A percentile compares a stretch with the other conserved stretches of the same genome.
Conservation (phyloP, 2,797 vertebrate genomes). For the Lagocephalus sceleratus region DNA sequence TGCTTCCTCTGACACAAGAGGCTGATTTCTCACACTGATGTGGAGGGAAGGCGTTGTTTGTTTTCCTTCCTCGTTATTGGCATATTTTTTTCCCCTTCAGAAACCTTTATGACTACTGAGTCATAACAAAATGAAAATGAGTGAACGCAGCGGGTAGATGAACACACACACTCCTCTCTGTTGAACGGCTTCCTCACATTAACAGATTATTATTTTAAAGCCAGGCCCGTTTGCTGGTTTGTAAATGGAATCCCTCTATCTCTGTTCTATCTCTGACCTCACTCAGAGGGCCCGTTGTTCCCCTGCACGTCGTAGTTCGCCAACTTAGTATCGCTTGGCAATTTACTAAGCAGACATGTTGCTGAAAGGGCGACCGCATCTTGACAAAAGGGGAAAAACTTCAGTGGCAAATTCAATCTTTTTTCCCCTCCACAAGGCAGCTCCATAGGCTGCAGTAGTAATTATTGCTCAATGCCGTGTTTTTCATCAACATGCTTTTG, state of each 20-base stretch:
- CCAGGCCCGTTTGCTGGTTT: too few relatives aligned
- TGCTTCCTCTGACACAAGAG: slow-evolving; percentile 38
- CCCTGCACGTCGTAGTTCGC: slow-evolving; percentile 7
- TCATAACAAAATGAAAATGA: slow-evolving; percentile 27
- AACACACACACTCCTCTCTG: slow-evolving; percentile 12
- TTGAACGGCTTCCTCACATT: slow-evolving; percentile 6
- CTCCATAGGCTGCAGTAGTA: slow-evolving; percentile 47
- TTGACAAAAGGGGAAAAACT: slow-evolving; percentile 22
- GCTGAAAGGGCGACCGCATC: slow-evolving; percentile 26
- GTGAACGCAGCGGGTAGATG: slow-evolving; percentile 18
- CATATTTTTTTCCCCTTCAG: slow-evolving; percentile 52
- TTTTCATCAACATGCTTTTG: slow-evolving; percentile 58
- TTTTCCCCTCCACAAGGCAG: slow-evolving; percentile 25
- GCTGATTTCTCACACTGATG: slow-evolving; percentile 63
- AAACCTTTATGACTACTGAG: slow-evolving; percentile 35
- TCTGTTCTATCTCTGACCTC: neutral
- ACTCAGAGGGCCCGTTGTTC: slow-evolving; percentile 18
- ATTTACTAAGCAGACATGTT: slow-evolving; percentile 11
- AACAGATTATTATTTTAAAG: slow-evolving; percentile 4
- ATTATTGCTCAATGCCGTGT: slow-evolving; percentile 51
- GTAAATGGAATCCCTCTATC: too few relatives aligned
- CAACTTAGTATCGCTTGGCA: neutral
- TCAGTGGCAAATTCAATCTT: slow-evolving; percentile 43
- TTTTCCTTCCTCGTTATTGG: slow-evolving; percentile 50
- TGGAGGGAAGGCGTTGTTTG: slow-evolving; percentile 37